phyloP scores from a whole-genome alignment of 2,797 vertebrate species.

The Crypturellus tataupa region DNA sequence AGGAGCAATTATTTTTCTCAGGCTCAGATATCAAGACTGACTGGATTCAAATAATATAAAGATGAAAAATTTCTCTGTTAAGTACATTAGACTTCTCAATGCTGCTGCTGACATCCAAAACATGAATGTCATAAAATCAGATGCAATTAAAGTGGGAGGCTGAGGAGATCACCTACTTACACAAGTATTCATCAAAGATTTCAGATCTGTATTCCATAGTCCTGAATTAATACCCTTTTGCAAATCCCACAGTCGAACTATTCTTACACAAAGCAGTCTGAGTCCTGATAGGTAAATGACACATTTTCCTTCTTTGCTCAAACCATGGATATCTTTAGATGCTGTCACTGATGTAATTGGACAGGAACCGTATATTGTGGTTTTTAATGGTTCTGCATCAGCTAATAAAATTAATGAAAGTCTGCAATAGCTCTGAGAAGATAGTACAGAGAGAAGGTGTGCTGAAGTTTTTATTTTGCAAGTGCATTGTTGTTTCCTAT shows the following conservation, averaged over 20 bases:
- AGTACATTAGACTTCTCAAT: not conserved
- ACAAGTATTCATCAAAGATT: not conserved
- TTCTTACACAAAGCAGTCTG: not conserved
- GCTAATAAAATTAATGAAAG: not conserved
- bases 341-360: not conserved
- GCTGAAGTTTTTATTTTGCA: not conserved
- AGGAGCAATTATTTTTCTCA: not conserved
- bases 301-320: not conserved
- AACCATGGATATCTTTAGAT: not conserved
- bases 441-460: not conserved
- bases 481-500: not conserved
- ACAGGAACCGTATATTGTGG: not conserved
- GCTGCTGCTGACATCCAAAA: not conserved
- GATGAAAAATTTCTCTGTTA: not conserved
- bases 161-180: fast-evolving
- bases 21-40: not conserved
- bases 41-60: not conserved
- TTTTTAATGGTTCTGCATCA: not conserved
- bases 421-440: not conserved
- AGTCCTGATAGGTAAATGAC: not conserved
- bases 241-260: not conserved
- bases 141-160: not conserved
- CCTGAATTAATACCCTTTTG: not conserved
- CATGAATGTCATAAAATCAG: not conserved
- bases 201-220: not conserved